A percentile compares a stretch with the other conserved stretches of the same genome.
Conservation (phyloP, 2,113 vertebrate species). For the Planiliza haematocheilus region DNA sequence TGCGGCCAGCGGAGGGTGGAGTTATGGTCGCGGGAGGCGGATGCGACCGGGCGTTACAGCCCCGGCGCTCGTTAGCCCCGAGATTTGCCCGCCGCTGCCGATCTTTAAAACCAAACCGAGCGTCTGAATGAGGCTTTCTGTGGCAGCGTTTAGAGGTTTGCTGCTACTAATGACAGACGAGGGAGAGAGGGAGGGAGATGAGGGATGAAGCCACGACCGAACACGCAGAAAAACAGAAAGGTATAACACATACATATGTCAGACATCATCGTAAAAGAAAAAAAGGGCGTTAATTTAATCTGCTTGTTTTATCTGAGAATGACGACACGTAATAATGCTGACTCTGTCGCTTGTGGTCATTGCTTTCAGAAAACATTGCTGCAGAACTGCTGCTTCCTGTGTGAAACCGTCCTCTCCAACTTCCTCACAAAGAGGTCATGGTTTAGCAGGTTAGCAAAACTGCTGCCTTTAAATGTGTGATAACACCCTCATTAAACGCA, state of each 20-base stretch:
- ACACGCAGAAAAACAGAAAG: slow-evolving; percentile 9
- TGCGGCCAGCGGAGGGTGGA: slow-evolving; percentile 59
- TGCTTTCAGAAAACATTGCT: no score
- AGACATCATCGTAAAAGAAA: background rate
- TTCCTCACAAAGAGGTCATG: no score
- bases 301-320: no score
- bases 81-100: slow-evolving; percentile 6
- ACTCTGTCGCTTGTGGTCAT: no score
- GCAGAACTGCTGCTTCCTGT: no score
- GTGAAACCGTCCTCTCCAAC: no score
- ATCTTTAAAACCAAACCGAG: slow-evolving; percentile 28
- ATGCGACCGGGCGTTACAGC: slow-evolving; percentile 15
- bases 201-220: slow-evolving; percentile 15
- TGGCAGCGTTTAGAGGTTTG: slow-evolving; percentile 14
- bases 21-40: slow-evolving; percentile 22
- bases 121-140: slow-evolving; percentile 18
- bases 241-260: slow-evolving; percentile 9
- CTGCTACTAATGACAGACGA: slow-evolving; percentile 46
- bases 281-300: no score
- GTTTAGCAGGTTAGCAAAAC: no score
- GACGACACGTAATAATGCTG: no score
- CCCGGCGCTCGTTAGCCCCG: slow-evolving; percentile 20
- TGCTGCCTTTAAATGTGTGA: no score
- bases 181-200: slow-evolving; percentile 2
- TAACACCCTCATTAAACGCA: no score